phyloP scores from a whole-genome alignment of 1,140 invertebrate species.

The Meteorus sp. region DNA sequence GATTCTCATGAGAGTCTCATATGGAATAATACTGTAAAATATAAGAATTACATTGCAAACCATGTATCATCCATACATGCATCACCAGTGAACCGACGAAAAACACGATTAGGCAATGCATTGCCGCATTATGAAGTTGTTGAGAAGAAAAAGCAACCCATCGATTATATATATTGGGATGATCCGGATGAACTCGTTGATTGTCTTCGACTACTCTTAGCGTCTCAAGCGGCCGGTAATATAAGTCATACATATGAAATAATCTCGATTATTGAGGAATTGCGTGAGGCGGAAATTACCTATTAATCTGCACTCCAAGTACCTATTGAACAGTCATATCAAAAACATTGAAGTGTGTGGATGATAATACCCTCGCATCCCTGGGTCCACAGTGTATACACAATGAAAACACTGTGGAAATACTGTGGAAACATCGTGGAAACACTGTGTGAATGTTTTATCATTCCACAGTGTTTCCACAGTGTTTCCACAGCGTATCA shows the following conservation, averaged over 20 bases:
- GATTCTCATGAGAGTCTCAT: background rate
- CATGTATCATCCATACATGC: background rate
- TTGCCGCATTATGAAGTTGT: background rate
- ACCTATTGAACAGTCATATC: too few species aligned
- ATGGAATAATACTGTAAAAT: background rate
- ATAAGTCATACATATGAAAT: background rate
- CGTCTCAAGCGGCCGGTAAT: constrained; percentile 3
- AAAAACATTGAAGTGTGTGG: too few species aligned
- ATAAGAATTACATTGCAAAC: background rate
- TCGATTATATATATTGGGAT: constrained; percentile 8
- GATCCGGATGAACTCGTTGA: background rate
- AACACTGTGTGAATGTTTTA: too few species aligned
- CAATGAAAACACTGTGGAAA: too few species aligned
- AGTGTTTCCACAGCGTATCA: too few species aligned
- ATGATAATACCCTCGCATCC: too few species aligned
- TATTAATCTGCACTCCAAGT: background rate
- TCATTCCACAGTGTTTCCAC: too few species aligned
- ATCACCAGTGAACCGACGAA: background rate
- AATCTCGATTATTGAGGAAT: background rate
- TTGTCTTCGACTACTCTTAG: background rate
- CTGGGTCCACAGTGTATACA: too few species aligned
- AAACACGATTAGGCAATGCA: background rate
- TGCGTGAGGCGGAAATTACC: background rate
- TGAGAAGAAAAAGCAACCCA: background rate
- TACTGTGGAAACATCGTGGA: too few species aligned